A percentile compares a stretch with the other conserved stretches of the same genome.
These are phyloP conservation scores for Odobenus rosmarus DNA, from an alignment of 2,113 vertebrate genomes.

Conservation along the genomic window DNA sequence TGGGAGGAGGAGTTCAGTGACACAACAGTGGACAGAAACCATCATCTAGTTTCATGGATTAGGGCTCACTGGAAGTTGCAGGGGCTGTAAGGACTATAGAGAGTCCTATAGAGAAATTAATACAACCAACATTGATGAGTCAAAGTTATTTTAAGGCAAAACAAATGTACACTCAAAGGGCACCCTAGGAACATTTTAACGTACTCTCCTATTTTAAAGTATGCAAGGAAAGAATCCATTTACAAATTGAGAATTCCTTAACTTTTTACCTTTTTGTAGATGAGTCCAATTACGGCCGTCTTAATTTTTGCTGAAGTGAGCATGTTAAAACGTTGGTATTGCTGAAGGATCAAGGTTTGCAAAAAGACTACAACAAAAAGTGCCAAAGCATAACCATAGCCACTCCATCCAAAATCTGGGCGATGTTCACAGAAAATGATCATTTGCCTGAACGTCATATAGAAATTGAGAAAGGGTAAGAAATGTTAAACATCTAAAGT, in stretches of 20 bases:
- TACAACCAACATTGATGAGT: background rate
- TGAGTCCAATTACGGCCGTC: constrained; percentile 76
- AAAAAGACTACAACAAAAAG: constrained; percentile 76
- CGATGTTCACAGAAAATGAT: constrained; percentile 77
- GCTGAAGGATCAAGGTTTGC: constrained; percentile 78
- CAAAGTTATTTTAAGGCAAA: background rate
- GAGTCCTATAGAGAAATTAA: background rate
- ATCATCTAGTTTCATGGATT: background rate
- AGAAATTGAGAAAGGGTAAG: constrained; percentile 18
- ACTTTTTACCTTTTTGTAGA: constrained; percentile 83
- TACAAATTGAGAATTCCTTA: background rate
- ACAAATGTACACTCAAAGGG: background rate
- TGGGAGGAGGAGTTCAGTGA: background rate
- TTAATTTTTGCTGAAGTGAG: constrained; percentile 82
- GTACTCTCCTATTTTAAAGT: background rate
- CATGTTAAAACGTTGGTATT: constrained; percentile 78
- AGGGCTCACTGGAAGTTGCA: background rate
- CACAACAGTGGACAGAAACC: background rate
- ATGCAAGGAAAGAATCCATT: background rate
- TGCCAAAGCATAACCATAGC: constrained; percentile 72
- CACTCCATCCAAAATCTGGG: constrained; percentile 50
- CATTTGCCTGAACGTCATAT: constrained; percentile 71
- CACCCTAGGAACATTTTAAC: background rate
- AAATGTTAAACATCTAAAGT: background rate
- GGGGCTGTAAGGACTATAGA: background rate